Base-by-base conservation (phyloP, 2,888 invertebrate genomes). In the Drosophila siamana region DNA sequence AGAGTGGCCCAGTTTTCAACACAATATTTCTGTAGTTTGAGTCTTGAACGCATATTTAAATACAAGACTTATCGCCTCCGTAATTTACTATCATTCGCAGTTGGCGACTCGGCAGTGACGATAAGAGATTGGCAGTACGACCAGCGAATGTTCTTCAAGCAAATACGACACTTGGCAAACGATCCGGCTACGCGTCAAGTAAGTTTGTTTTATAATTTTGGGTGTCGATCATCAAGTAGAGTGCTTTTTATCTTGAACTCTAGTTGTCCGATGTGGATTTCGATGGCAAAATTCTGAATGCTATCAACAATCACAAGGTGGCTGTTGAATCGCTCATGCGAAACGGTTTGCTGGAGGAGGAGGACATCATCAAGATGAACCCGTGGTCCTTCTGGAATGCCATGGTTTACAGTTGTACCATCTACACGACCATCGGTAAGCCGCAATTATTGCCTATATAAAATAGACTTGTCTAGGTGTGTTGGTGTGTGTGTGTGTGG, bases 371-470 rank as follows among this genome's bases (percentile, higher is more conserved):
- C 1, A 92, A 93, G 74, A 93, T 93, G 61, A 93, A 93, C 69
- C 93, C 93, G 1, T 97, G 97, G 97, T 94, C 95, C 0, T 96
- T 97, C 90, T 96, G 96, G 95, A 97, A 97, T 90, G 94, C 97
- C 0, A 94, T 97, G 92, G 97, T 97, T 84, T 97, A 95, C 86
- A 96, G 97, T 77, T 96, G 97, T 41, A 97, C 97, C 22, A 95
- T 97, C 88, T 97, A 96, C 86, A 97, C 97, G 9, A 97, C 97
- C 9, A 97, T 97, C 89, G 97, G 97, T 97, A 88, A 94, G 94
- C 92, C 26, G 40, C 54, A 16, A 51, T 38, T 28, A 47, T 16
- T 40, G 47, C 1, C 4, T 6, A n/a, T 33, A 16, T 41, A 11
- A n/a, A 26, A 13, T 28, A 1, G n/a, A n/a, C n/a, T 24, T 24